A percentile compares a stretch with the other conserved stretches of the same genome.
These are phyloP conservation scores for Callionymus lyra DNA, from an alignment of 2,113 vertebrate species.

Conservation along the genomic window DNA sequence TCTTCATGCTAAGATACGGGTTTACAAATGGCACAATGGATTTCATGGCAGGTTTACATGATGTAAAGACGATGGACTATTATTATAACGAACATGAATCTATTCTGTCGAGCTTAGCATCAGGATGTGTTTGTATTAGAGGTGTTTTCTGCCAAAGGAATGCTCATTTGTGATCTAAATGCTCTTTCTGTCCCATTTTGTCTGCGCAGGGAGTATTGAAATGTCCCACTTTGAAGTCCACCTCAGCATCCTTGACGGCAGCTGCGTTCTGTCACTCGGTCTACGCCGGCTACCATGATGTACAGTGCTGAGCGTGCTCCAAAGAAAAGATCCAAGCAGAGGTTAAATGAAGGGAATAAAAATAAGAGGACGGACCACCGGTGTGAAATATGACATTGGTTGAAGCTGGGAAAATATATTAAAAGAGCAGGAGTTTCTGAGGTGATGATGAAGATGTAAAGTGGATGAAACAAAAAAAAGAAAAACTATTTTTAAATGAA, in stretches of 20 bases:
- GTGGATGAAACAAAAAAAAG: too few species aligned
- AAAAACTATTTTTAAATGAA: too few species aligned
- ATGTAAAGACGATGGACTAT: conserved; percentile 1
- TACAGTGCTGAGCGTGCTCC: conserved; percentile 72
- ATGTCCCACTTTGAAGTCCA: conserved; percentile 44
- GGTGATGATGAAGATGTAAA: conserved; percentile 21
- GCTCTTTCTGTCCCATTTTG: conserved; percentile 26
- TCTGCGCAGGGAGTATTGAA: conserved; percentile 17
- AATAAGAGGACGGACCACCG: conserved; percentile 12
- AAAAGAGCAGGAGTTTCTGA: conserved; percentile 41
- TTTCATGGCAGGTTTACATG: conserved; percentile 5
- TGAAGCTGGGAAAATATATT: conserved; percentile 74
- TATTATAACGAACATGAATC: conserved; percentile 15
- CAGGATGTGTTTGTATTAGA: conserved; percentile 25
- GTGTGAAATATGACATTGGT: conserved; percentile 85
- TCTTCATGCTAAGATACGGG: not conserved
- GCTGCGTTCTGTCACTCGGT: conserved; percentile 51
- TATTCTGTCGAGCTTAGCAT: conserved; percentile 13
- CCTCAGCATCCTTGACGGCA: conserved; percentile 34
- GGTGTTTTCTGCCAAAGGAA: conserved; percentile 16
- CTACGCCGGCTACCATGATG: conserved; percentile 74
- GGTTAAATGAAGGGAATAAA: conserved; percentile 61
- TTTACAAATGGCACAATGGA: not conserved
- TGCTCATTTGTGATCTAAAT: conserved; percentile 29
- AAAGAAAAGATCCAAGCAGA: conserved; percentile 78